phyloP scores from a whole-genome alignment of 2,888 invertebrate genomes.

The Poecilus cupreus region DNA sequence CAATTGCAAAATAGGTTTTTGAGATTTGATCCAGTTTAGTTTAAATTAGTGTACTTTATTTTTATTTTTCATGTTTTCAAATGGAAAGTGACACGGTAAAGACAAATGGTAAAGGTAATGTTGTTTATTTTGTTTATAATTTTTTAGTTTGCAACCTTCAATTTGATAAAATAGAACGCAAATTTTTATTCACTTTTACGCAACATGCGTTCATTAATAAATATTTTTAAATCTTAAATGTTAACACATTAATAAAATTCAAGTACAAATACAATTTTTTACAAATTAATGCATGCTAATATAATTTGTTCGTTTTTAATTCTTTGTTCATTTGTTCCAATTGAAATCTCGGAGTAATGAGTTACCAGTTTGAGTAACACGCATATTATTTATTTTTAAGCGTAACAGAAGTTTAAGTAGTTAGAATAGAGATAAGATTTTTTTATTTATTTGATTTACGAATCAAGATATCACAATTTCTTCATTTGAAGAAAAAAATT shows the following conservation, averaged over 20 bases:
- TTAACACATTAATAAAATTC: neutral
- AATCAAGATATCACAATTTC: neutral
- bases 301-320: neutral
- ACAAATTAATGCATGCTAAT: neutral
- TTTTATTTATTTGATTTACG: constrained; percentile 5
- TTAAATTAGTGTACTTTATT: constrained; percentile 40
- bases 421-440: neutral
- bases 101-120: constrained; percentile 58
- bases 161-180: constrained; percentile 51
- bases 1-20: constrained; percentile 9
- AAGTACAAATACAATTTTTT: neutral
- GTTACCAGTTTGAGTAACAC: neutral
- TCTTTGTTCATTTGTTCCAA: neutral
- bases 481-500: too few species aligned
- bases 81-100: constrained; percentile 57
- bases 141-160: constrained; percentile 51
- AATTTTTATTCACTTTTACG: constrained; percentile 19
- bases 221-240: neutral
- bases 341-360: neutral
- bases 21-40: constrained; percentile 14
- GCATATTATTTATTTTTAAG: neutral
- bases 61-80: constrained; percentile 51
- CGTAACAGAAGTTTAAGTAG: neutral
- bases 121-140: constrained; percentile 43
- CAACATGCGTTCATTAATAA: neutral